A percentile compares a stretch with the other conserved stretches of the same genome.
phyloP scores from a whole-genome alignment of 1,140 invertebrate genomes.

The Drosophila baimaii region DNA sequence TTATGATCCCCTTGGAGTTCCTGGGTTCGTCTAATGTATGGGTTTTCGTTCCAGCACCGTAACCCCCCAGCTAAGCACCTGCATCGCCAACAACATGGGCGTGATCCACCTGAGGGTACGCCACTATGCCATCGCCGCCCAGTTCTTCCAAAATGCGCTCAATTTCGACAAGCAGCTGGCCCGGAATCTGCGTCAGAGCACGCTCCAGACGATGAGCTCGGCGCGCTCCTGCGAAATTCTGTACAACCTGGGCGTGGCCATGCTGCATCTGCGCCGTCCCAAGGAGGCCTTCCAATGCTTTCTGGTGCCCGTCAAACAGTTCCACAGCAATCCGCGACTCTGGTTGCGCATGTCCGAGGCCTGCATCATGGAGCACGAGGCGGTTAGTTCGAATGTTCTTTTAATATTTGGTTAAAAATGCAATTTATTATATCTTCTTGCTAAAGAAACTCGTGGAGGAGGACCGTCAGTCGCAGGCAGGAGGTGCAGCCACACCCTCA shows the following conservation, averaged over 20 bases:
- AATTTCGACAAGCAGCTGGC: constrained; percentile 90
- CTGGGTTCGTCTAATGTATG: neutral
- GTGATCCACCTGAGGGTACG: constrained; percentile 94
- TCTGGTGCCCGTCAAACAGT: constrained; percentile 93
- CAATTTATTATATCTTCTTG: neutral
- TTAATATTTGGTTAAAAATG: neutral
- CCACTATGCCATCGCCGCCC: constrained; percentile 93
- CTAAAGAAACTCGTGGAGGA: constrained; percentile 56
- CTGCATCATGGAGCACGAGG: constrained; percentile 90
- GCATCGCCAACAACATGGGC: constrained; percentile 95
- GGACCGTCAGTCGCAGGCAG: constrained; percentile 51
- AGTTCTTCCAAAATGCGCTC: constrained; percentile 93
- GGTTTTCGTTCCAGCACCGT: constrained; percentile 84
- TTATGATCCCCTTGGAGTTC: neutral
- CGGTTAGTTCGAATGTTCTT: constrained; percentile 84
- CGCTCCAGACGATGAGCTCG: constrained; percentile 71
- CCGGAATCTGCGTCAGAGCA: constrained; percentile 80
- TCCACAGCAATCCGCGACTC: constrained; percentile 94
- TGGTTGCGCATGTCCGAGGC: constrained; percentile 98
- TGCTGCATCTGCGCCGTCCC: constrained; percentile 92
- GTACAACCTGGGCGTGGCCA: constrained; percentile 95
- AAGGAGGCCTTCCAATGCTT: constrained; percentile 95
- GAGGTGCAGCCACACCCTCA: constrained; percentile 7
- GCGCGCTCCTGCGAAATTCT: constrained; percentile 92
- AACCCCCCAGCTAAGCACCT: constrained; percentile 88